Percentiles rank a stretch among this genome's conserved stretches.
phyloP scores from a whole-genome alignment of 2,888 invertebrate species.

The Amphipyra berbera region DNA sequence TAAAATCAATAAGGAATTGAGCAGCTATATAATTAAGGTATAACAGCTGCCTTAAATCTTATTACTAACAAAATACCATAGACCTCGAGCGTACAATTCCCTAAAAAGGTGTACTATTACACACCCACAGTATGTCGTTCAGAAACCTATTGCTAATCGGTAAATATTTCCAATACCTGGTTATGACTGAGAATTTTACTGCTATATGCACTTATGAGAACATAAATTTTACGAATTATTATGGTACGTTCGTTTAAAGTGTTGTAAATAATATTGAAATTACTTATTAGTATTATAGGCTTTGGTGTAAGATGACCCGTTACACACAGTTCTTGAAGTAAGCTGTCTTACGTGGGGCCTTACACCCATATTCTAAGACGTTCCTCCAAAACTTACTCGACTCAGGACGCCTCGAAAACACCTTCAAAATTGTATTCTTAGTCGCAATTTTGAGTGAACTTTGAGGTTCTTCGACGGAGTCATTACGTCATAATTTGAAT shows the following conservation, averaged over 20 bases:
- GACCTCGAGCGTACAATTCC: conserved; percentile 24
- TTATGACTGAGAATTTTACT: conserved; percentile 11
- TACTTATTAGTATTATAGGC: neutral
- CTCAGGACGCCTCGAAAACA: no score
- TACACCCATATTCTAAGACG: no score
- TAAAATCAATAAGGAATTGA: no score
- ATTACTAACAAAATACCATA: neutral
- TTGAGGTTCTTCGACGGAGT: no score
- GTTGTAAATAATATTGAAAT: neutral
- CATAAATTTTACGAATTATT: conserved; percentile 20
- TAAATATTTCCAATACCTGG: conserved; percentile 6
- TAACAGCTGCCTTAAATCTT: no score
- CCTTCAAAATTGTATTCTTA: no score
- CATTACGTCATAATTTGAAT: no score
- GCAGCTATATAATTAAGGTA: no score
- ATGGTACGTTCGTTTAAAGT: conserved; percentile 15
- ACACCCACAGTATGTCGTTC: conserved; percentile 25
- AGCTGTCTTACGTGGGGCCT: no score
- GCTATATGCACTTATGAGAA: conserved; percentile 1
- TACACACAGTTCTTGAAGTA: conserved; percentile 1
- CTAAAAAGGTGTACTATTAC: conserved; percentile 19
- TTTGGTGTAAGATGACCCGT: conserved; percentile 17
- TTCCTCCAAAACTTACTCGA: no score
- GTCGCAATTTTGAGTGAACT: no score
- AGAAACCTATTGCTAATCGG: conserved; percentile 1